Base-by-base conservation (phyloP, 2,113 vertebrate species). In the Climacteris rufus region DNA sequence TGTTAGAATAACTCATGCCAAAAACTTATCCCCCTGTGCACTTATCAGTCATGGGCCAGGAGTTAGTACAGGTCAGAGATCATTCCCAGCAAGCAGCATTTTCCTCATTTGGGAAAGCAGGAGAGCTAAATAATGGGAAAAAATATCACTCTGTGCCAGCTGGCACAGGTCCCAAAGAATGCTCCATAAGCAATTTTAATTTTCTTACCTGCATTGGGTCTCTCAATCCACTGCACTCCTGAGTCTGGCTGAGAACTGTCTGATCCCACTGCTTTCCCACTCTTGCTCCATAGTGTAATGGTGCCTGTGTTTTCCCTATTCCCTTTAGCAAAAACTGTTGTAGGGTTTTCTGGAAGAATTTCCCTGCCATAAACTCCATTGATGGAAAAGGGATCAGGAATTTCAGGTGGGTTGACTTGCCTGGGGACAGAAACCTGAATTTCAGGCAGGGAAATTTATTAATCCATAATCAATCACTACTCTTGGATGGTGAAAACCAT, bases 281-380 rank as follows among this genome's bases (percentile, higher is more conserved):
- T 52, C 44, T 13, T 1, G 0, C 8, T 60, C 35, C 56, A 4
- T 4, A 37, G 12, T n/a, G n/a, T n/a, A n/a, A n/a, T n/a, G n/a
- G n/a, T 14, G 18, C 23, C 39, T 27, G 3, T 39, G 21, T 7
- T 44, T 18, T 27, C 18, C 15, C 11, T 28, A 8, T 59, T 50
- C 31, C 56, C 35, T 11, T 35, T 4, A 69, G 40, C 35, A 64
- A 77, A 68, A 80, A n/a, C n/a, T n/a, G n/a, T n/a, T n/a, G n/a
- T n/a, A n/a, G 35, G 68, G 33, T 60, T 69, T 91, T 60, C 25
- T 61, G 50, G 10, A 74, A 70, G 7, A 37, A 28, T 70, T 70
- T 72, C 66, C 59, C 72, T 78, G 11, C 25, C n/a, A 12, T 50
- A 31, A 78, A 53, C 11, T 10, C 24, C 37, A 6, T 0, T 45